A percentile compares a stretch with the other conserved stretches of the same genome.
Conservation (phyloP, 2,113 vertebrate species). For the Entomyzon cyanotis region DNA sequence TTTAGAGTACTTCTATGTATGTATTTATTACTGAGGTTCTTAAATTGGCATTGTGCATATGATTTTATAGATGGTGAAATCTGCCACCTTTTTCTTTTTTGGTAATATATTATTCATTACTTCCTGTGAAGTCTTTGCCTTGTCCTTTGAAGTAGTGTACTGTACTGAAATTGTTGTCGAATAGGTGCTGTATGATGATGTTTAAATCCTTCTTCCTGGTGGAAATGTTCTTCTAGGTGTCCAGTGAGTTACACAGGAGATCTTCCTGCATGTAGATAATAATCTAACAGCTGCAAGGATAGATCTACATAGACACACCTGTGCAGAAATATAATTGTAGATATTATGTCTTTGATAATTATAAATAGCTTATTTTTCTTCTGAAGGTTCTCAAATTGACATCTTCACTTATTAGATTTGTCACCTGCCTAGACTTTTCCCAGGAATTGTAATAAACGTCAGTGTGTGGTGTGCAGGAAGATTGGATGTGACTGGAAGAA, state of each 20-base stretch:
- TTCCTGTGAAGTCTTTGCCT: background rate
- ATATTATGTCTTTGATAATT: background rate
- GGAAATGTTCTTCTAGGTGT: background rate
- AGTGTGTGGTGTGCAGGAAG: background rate
- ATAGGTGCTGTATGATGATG: background rate
- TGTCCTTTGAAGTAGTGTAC: rapidly evolving
- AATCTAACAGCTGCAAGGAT: background rate
- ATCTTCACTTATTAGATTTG: background rate
- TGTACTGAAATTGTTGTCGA: background rate
- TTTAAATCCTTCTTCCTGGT: background rate
- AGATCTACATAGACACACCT: background rate
- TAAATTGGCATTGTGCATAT: background rate
- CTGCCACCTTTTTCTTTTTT: background rate
- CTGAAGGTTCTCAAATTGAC: background rate
- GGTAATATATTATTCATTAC: background rate
- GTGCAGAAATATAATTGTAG: background rate
- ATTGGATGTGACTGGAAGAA: background rate
- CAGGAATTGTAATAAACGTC: background rate
- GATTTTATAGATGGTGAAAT: background rate
- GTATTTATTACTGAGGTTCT: background rate
- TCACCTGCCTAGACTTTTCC: background rate
- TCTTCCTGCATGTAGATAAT: background rate
- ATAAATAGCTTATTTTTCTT: background rate
- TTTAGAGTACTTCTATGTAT: background rate
- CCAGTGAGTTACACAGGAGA: background rate